Conservation (phyloP, 2,113 vertebrate species). For the Ailurus styani region DNA sequence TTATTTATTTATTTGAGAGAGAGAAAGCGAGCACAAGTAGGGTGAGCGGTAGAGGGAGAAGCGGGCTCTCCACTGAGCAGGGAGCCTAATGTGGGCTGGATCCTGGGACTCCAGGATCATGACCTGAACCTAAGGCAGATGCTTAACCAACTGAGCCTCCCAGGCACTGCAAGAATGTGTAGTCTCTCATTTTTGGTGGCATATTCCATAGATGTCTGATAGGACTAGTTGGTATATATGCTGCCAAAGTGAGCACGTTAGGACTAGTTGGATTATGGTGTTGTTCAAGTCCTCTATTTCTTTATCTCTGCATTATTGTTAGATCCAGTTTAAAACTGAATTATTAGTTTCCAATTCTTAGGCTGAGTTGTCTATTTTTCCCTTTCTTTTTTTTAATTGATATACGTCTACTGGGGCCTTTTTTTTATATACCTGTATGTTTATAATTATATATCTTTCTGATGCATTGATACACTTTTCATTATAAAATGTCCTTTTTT, state of each 20-base stretch:
- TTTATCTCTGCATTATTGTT: neutral
- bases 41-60: no score
- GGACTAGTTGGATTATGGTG: neutral
- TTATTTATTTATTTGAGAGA: no score
- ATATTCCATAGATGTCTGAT: neutral
- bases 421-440: neutral
- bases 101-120: no score
- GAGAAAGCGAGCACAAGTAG: no score
- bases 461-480: neutral
- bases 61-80: no score
- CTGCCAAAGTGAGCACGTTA: no score
- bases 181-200: neutral
- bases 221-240: neutral
- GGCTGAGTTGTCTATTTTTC: neutral
- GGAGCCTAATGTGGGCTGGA: no score
- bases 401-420: neutral
- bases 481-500: neutral
- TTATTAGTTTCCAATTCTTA: neutral
- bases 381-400: neutral
- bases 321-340: neutral
- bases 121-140: no score
- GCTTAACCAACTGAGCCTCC: no score
- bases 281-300: neutral
- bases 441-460: neutral
- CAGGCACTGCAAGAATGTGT: neutral